Evolutionary conservation across 2,113 vertebrate species (phyloP), one percentile per base, ranked within the genome.

Genomic region (Periophthalmodon schlosseri): DNA sequence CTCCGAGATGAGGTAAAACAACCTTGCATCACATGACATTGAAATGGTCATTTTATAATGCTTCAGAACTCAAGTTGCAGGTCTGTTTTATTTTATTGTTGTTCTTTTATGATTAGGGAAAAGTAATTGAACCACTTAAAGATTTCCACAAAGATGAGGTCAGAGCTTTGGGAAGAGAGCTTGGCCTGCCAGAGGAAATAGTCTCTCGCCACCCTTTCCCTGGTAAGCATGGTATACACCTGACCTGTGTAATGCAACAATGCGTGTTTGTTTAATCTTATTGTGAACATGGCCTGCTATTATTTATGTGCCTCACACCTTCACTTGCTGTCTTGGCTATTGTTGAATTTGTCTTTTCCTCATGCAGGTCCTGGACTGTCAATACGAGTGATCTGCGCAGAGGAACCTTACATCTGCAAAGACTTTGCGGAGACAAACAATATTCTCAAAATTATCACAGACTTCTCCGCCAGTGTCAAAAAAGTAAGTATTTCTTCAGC

Each of bases 71-170:
- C 9, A 10, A 10, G 6, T 44, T 8, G 9, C 9, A 44, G 39
- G 10, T 44, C 39, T 44, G 39, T 44, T 44, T 10, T 10, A 44
- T 81, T 69, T 63, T 47, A 47, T 67, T 56, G 44, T 18, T 20
- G 21, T 16, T 66, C 0, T 36, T 58, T 74, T 67, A 79, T 73
- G 67, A 74, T 0, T 74, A 99, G 98, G 98, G 97, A 73, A 98
- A 96, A 93, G 97, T 99, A 73, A 99, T 99, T 86, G 98, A 99
- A 85, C 98, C 98, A 0, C 92, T 99, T 90, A 99, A 98, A 90
- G 97, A 99, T 86, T 99, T 99, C 68, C 98, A 99, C 92, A 99
- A 99, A 87, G 98, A 99, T 88, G 98, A 99, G 91, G 98, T 99
- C 39, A 87, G 97, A 91, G 94, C 96, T 44, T 91, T 99, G 57